A percentile compares a stretch with the other conserved stretches of the same genome.
These are phyloP conservation scores for Ophion slaviceki DNA, from an alignment of 2,888 invertebrate species.

Conservation along the genomic window DNA sequence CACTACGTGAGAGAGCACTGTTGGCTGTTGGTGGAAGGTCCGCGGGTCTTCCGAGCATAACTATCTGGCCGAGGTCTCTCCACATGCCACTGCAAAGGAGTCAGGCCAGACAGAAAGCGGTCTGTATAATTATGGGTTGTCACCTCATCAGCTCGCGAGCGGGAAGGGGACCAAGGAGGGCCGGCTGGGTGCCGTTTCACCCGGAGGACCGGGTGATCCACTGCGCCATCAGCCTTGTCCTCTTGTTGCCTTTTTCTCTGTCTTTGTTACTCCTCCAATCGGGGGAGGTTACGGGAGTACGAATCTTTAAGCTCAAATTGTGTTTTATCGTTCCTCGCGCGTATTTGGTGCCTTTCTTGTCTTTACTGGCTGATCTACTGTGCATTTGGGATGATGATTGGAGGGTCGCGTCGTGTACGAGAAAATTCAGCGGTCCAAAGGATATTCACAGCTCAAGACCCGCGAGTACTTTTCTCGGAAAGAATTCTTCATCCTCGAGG, in stretches of 20 bases:
- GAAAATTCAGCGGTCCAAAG: slow-evolving; percentile 32
- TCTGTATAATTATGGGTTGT: slow-evolving; percentile 84
- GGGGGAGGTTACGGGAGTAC: slow-evolving; percentile 78
- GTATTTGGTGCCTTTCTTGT: slow-evolving; percentile 58
- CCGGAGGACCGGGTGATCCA: slow-evolving; percentile 62
- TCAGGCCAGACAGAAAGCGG: slow-evolving; percentile 83
- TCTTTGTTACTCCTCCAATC: slow-evolving; percentile 57
- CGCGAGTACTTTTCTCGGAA: slow-evolving; percentile 70
- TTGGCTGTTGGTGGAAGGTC: slow-evolving; percentile 79
- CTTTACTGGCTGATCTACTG: slow-evolving; percentile 3
- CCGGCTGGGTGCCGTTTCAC: slow-evolving; percentile 66
- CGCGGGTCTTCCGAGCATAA: slow-evolving; percentile 59
- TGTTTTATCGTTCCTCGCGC: slow-evolving; percentile 81
- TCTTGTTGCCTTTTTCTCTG: slow-evolving; percentile 41
- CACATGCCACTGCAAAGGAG: slow-evolving; percentile 81
- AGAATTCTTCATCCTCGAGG: slow-evolving; percentile 31
- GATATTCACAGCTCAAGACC: slow-evolving; percentile 50
- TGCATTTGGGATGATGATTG: slow-evolving; percentile 64
- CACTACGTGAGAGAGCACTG: slow-evolving; percentile 60
- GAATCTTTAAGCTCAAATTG: slow-evolving; percentile 82
- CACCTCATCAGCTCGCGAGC: slow-evolving; percentile 82
- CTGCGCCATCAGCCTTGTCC: slow-evolving; percentile 45
- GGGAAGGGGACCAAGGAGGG: slow-evolving; percentile 62
- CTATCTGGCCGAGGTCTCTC: slow-evolving; percentile 71
- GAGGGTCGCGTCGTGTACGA: slow-evolving; percentile 42